Percentiles rank a stretch among this genome's conserved stretches.
These are phyloP conservation scores for Rhabdornis inornatus DNA, from an alignment of 2,113 vertebrate genomes.

Conservation along the genomic window DNA sequence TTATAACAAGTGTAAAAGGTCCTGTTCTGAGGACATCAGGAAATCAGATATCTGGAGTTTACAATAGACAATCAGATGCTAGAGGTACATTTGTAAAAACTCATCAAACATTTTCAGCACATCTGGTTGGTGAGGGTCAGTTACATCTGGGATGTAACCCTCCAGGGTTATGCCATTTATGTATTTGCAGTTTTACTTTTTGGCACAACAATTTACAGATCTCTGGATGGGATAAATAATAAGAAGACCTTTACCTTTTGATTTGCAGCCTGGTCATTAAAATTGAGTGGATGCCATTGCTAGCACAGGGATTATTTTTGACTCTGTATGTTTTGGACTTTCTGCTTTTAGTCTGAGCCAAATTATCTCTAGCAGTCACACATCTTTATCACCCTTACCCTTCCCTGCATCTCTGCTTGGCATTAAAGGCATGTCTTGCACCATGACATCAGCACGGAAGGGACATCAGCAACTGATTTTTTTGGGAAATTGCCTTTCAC, in stretches of 20 bases:
- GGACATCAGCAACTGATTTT: not conserved
- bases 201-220: not conserved
- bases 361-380: not conserved
- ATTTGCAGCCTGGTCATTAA: not conserved
- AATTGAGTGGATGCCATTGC: not conserved
- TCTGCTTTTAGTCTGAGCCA: not conserved
- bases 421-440: not conserved
- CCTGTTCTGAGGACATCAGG: not conserved
- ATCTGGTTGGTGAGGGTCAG: not conserved
- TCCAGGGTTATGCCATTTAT: not conserved
- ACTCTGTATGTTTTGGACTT: not conserved
- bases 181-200: not conserved
- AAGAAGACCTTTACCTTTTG: not conserved
- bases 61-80: not conserved
- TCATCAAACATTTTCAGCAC: not conserved
- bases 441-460: not conserved
- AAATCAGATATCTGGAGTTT: not conserved
- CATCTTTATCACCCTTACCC: not conserved
- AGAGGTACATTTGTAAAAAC: not conserved
- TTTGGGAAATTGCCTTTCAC: not conserved
- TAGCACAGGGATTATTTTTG: not conserved
- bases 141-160: not conserved
- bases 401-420: not conserved
- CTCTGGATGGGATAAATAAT: not conserved
- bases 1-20: not conserved